Percentiles rank a stretch among this genome's conserved stretches.
These are phyloP conservation scores for Anniella stebbinsi DNA, from an alignment of 2,797 vertebrate genomes.

Conservation along the genomic window DNA sequence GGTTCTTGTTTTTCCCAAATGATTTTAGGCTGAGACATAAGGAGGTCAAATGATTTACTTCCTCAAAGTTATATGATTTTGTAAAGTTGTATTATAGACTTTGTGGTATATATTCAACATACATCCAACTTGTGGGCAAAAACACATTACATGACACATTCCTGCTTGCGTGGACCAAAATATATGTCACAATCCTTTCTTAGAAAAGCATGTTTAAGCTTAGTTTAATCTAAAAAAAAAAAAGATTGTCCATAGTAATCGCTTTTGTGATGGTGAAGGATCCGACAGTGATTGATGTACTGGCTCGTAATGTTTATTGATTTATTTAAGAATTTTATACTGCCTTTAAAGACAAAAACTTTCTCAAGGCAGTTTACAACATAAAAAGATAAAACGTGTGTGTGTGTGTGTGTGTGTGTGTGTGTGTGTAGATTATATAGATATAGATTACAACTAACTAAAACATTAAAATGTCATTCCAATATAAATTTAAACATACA, in stretches of 20 bases:
- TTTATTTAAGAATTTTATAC: too few relatives aligned
- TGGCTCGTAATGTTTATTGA: not conserved
- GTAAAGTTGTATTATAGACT: slow-evolving; percentile 8
- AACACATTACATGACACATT: slow-evolving; percentile 19
- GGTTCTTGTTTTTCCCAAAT: slow-evolving; percentile 40
- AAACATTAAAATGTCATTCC: too few relatives aligned
- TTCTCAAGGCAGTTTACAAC: too few relatives aligned
- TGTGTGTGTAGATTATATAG: too few relatives aligned
- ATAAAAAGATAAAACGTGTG: too few relatives aligned
- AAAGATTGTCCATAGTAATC: too few relatives aligned
- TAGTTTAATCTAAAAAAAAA: not conserved
- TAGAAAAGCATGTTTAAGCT: not conserved
- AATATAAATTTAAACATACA: too few relatives aligned
- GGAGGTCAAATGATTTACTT: slow-evolving; percentile 42
- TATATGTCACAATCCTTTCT: not conserved
- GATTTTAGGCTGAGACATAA: slow-evolving; percentile 51
- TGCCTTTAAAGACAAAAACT: too few relatives aligned
- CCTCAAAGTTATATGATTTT: slow-evolving; percentile 44
- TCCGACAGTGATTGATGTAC: not conserved
- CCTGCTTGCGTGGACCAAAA: not conserved
- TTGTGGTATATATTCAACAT: not conserved
- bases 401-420: too few relatives aligned
- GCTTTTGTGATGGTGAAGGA: not conserved
- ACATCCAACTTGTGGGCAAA: slow-evolving; percentile 6
- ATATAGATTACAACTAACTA: too few relatives aligned